Conservation (phyloP, 2,113 vertebrate genomes). For the Rhea americana region DNA sequence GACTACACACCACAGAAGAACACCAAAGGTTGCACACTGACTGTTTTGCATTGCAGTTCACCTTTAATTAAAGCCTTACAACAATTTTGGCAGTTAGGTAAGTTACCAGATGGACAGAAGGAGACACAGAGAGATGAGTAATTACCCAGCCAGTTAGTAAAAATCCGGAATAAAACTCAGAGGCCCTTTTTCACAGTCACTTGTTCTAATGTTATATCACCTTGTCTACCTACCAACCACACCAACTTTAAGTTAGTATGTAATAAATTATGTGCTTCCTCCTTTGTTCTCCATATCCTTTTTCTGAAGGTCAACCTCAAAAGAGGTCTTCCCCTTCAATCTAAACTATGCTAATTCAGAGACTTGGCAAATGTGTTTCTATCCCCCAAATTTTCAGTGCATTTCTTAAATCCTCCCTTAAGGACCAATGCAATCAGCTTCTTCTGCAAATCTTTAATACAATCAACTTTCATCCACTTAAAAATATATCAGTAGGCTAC, state of each 20-base stretch:
- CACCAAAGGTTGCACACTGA: conserved; percentile 49
- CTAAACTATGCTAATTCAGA: background rate
- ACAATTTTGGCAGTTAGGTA: conserved; percentile 55
- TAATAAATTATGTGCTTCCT: conserved; percentile 52
- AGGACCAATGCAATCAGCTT: background rate
- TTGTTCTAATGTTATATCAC: conserved; percentile 16
- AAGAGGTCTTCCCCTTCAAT: conserved; percentile 20
- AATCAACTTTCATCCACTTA: background rate
- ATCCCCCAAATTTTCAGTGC: background rate
- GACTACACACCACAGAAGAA: conserved; percentile 26
- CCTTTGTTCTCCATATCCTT: background rate
- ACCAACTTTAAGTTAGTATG: conserved; percentile 49
- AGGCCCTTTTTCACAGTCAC: conserved; percentile 44
- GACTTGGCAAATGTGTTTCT: background rate
- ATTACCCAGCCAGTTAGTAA: conserved; percentile 65
- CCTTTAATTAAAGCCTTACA: conserved; percentile 60
- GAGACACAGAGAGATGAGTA: conserved; percentile 67
- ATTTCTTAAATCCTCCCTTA: background rate
- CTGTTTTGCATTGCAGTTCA: conserved; percentile 52
- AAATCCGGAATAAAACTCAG: conserved; percentile 62
- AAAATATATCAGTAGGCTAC: background rate
- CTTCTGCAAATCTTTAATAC: background rate
- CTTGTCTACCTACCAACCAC: conserved; percentile 4
- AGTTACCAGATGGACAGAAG: conserved; percentile 63
- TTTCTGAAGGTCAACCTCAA: conserved; percentile 36